These are phyloP conservation scores for Alcedo atthis DNA, from an alignment of 2,797 vertebrate genomes.

Conservation along the genomic window DNA sequence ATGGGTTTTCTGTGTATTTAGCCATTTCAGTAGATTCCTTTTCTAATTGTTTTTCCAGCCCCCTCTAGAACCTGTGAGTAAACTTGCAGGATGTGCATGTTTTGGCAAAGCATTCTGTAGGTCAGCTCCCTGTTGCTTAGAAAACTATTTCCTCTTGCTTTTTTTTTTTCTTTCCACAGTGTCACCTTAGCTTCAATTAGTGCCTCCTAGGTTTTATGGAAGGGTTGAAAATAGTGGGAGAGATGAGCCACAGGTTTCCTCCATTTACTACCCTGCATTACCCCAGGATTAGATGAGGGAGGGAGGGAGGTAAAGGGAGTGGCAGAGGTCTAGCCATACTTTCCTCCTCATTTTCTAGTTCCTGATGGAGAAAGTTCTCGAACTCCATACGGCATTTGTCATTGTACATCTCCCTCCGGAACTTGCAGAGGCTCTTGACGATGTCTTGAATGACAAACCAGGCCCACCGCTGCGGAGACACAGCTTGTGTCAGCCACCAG, in stretches of 20 bases:
- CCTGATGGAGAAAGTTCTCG: conserved; percentile 64
- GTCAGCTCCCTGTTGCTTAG: background rate
- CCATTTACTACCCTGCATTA: background rate
- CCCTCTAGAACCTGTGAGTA: background rate
- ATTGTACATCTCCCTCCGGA: conserved; percentile 51
- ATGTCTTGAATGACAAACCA: conserved; percentile 59
- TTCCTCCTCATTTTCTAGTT: conserved; percentile 65
- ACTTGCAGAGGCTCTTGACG: conserved; percentile 71
- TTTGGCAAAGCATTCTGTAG: background rate
- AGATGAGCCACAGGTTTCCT: background rate
- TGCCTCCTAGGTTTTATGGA: background rate
- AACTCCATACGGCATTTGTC: background rate
- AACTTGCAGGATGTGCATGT: background rate
- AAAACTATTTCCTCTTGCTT: background rate
- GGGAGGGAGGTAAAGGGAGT: background rate
- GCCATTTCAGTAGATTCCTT: background rate
- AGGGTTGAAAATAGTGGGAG: background rate
- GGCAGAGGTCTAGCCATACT: conserved; percentile 61
- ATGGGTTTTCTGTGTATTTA: background rate
- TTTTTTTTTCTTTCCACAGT: background rate
- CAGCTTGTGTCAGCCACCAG: background rate
- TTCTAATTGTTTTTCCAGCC: background rate
- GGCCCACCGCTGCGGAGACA: conserved; percentile 42
- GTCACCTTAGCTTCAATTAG: background rate
- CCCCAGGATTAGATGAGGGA: background rate